Base-by-base conservation (phyloP, 2,888 invertebrate genomes). In the Uropetala carovei region DNA sequence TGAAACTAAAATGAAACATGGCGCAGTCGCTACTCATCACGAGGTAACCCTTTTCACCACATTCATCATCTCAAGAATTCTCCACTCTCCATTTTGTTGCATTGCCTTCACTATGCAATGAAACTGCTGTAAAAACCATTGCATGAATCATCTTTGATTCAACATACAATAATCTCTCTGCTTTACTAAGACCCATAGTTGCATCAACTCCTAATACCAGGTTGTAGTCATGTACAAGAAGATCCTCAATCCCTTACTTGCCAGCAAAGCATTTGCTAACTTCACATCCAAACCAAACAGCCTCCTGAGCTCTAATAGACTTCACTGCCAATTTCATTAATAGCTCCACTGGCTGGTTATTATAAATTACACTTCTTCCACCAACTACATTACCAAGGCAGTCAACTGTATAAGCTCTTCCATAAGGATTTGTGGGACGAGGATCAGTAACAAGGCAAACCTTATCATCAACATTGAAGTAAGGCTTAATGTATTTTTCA, bases 211-310 rank as follows among this genome's bases (percentile, higher is more conserved):
- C 98, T 95, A 98, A 98, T 92, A 98, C 96, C 92, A 97, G 94
- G 92, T 97, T 96, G 94, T 97, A 98, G 95, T 98, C 97, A 93
- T 98, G 97, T 0, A 97, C 96, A 94, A 96, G 96, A 75, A 98
- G 95, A 94, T 98, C 98, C 94, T 97, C 97, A 18, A 98, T 96
- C 16, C 98, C 98, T 93, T 97, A 96, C 94, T 98, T 98, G 81
- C 96, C 95, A 92, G 97, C 97, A 94, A 98, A 97, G 92, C 98
- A 95, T 95, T 98, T 98, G 93, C 96, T 96, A 0, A 98, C 98
- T 94, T 98, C 98, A 95, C 98, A 98, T 0, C 98, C 98, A 95
- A 98, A 98, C 98, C 98, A 99, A 0, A 99, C 98, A 0, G 98
- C 97, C 94, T 98, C 98, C 0, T 97, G 97, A 4, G 96, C 96